Conservation (phyloP, 1,140 invertebrate species). For the Magallana gigas region DNA sequence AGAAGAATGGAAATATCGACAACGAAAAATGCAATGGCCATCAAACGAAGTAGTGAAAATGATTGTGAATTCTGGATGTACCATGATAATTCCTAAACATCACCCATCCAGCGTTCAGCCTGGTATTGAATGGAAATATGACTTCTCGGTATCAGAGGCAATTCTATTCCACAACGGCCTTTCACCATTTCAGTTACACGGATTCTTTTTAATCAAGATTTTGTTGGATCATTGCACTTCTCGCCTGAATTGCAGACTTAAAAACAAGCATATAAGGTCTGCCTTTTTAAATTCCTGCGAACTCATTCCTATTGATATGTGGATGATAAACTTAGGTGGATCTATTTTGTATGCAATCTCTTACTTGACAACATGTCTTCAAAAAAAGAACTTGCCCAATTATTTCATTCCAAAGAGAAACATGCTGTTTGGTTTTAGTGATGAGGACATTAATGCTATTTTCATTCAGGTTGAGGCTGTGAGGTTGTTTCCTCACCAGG, state of each 20-base stretch:
- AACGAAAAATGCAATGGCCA: constrained; percentile 44
- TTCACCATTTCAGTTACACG: not conserved
- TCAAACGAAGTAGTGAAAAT: not conserved
- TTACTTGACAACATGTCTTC: constrained; percentile 21
- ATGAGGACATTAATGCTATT: constrained; percentile 19
- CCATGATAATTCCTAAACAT: constrained; percentile 32
- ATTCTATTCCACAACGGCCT: constrained; percentile 31
- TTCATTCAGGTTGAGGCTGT: constrained; percentile 6
- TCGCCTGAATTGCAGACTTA: not conserved
- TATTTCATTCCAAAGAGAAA: constrained; percentile 49
- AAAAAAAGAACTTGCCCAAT: constrained; percentile 42
- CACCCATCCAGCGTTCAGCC: constrained; percentile 19
- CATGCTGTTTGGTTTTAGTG: constrained; percentile 4
- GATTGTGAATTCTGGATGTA: constrained; percentile 13
- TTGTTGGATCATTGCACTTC: constrained; percentile 43
- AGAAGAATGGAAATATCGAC: constrained; percentile 35
- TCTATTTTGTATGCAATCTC: constrained; percentile 40
- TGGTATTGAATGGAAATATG: constrained; percentile 49
- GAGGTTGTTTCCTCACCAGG: constrained; percentile 46
- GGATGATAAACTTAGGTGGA: constrained; percentile 12
- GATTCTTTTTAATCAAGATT: constrained; percentile 47
- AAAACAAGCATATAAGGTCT: constrained; percentile 37
- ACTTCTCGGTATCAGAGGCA: constrained; percentile 36
- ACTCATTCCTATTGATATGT: not conserved
- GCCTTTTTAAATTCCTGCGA: constrained; percentile 45